These are phyloP conservation scores for Zeuzera pyrina DNA, from an alignment of 2,888 invertebrate species.

Conservation along the genomic window DNA sequence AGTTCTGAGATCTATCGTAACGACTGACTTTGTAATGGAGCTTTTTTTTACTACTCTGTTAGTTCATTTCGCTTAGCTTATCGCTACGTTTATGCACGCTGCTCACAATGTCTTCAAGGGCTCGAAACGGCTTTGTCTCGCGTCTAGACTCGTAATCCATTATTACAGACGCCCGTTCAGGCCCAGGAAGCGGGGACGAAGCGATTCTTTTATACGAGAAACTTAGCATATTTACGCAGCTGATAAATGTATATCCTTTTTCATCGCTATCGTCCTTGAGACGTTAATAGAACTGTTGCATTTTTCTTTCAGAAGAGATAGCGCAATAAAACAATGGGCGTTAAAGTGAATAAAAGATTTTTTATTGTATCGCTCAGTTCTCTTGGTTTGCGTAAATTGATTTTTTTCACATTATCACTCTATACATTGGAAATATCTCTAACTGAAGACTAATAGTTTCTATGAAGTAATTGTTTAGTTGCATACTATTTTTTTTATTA, in stretches of 20 bases:
- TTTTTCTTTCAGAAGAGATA: conserved; percentile 46
- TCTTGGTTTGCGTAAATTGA: too few relatives aligned
- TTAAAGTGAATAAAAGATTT: conserved; percentile 1
- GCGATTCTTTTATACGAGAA: conserved; percentile 44
- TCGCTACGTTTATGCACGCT: conserved; percentile 18
- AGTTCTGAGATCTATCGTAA: too few relatives aligned
- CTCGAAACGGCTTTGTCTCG: conserved; percentile 60
- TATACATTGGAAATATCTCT: too few relatives aligned
- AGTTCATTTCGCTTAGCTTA: conserved; percentile 2
- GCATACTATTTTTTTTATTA: too few relatives aligned
- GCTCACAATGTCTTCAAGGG: conserved; percentile 27
- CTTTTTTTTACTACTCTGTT: too few relatives aligned
- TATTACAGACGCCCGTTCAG: conserved; percentile 51
- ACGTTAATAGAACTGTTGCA: conserved; percentile 52
- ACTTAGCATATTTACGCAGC: conserved; percentile 60
- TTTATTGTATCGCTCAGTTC: not conserved
- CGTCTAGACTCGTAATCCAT: conserved; percentile 68
- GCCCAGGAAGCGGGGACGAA: conserved; percentile 34
- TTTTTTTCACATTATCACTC: too few relatives aligned
- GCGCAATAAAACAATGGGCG: conserved; percentile 18
- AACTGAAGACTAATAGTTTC: too few relatives aligned
- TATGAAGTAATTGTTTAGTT: too few relatives aligned
- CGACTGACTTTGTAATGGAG: too few relatives aligned
- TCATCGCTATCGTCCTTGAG: conserved; percentile 43
- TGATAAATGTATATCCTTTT: conserved; percentile 61